Evolutionary conservation across 2,888 invertebrate genomes (phyloP).

Genomic region (Nowickia ferox): DNA sequence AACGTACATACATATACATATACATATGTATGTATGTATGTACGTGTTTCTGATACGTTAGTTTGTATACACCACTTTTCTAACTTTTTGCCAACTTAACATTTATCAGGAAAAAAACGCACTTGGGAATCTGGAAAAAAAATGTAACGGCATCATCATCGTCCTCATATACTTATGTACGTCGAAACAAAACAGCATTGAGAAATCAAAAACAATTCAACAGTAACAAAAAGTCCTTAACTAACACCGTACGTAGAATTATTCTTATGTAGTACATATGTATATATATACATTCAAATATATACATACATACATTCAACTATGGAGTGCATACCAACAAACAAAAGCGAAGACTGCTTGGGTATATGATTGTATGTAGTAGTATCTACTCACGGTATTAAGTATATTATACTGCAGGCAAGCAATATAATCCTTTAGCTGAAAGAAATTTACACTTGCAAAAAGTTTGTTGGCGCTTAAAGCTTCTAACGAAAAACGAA

Average conservation of each 20-base stretch:
- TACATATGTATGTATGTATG: not conserved
- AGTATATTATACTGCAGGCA: slow-evolving; percentile 69
- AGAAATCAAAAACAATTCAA: slow-evolving; percentile 43
- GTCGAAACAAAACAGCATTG: slow-evolving; percentile 17
- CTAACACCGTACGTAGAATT: slow-evolving; percentile 17
- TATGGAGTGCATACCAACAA: not conserved
- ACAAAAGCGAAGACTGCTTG: slow-evolving; percentile 13
- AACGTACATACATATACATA: not conserved
- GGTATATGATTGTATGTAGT: not conserved
- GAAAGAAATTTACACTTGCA: slow-evolving; percentile 69
- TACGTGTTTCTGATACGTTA: not conserved
- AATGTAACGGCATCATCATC: slow-evolving; percentile 24
- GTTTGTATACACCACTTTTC: slow-evolving; percentile 50
- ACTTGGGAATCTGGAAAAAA: slow-evolving; percentile 61
- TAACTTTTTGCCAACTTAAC: slow-evolving; percentile 58
- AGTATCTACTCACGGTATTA: slow-evolving; percentile 49
- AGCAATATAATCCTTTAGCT: slow-evolving; percentile 71
- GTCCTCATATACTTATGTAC: not conserved
- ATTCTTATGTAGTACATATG: no score
- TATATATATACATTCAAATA: not conserved
- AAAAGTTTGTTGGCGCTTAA: slow-evolving; percentile 70
- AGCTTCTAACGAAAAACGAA: slow-evolving; percentile 56
- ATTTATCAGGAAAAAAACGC: slow-evolving; percentile 55
- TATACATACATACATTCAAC: not conserved
- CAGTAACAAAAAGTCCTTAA: slow-evolving; percentile 36